Evolutionary conservation across 2,888 invertebrate species (phyloP).

Genomic region (Hetaerina titia): DNA sequence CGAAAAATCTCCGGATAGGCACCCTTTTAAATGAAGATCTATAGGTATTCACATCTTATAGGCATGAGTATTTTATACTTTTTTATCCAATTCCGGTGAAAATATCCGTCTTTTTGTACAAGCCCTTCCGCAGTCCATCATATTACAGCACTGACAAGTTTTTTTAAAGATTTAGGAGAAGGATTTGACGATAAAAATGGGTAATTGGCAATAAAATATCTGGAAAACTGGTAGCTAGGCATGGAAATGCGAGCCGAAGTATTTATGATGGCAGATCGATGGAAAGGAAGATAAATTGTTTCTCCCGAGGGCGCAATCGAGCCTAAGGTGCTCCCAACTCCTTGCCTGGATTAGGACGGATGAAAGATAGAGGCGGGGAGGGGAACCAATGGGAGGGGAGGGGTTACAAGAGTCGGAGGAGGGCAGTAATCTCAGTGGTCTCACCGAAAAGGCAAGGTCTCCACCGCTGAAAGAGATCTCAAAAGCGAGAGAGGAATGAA

Average conservation of each 20-base stretch:
- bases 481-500: neutral
- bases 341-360: neutral
- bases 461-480: constrained; percentile 40
- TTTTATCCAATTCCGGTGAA: neutral
- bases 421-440: neutral
- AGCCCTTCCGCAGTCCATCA: neutral
- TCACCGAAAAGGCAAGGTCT: neutral
- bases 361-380: neutral
- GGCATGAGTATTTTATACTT: neutral
- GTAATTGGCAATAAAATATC: constrained; percentile 39
- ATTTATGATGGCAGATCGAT: constrained; percentile 39
- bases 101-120: neutral
- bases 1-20: neutral
- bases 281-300: constrained; percentile 4
- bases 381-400: neutral
- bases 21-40: neutral
- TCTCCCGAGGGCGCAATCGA: constrained; percentile 9
- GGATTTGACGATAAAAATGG: constrained; percentile 35
- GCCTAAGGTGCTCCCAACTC: constrained; percentile 22
- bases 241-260: constrained; percentile 4
- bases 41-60: neutral
- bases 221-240: constrained; percentile 25
- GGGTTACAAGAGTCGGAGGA: neutral
- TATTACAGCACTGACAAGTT: constrained; percentile 4
- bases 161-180: neutral